Conservation (phyloP, 2,888 invertebrate species). For the Acholoe squamosa region DNA sequence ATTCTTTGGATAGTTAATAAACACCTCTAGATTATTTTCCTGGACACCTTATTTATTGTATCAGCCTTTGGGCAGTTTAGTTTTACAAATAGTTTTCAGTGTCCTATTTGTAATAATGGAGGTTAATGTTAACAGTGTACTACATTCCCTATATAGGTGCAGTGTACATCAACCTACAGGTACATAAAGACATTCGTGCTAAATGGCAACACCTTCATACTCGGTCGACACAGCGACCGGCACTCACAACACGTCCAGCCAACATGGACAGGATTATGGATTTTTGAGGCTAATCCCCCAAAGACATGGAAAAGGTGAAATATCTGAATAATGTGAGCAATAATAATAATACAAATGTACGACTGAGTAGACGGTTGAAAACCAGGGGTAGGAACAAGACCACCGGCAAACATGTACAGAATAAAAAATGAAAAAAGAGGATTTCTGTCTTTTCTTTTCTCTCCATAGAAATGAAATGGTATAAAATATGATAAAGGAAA, state of each 20-base stretch:
- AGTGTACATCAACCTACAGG: no score
- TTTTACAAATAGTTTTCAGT: no score
- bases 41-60: no score
- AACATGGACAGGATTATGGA: neutral
- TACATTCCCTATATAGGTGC: no score
- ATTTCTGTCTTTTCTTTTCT: neutral
- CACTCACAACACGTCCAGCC: neutral
- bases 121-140: no score
- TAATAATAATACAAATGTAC: conserved; percentile 15
- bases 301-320: neutral
- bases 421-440: conserved; percentile 8
- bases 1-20: no score
- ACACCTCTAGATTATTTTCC: no score
- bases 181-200: no score
- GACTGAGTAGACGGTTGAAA: neutral
- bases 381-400: conserved; percentile 23
- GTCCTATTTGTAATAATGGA: no score
- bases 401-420: conserved; percentile 43
- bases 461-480: neutral
- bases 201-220: no score
- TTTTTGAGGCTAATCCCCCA: neutral
- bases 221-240: neutral
- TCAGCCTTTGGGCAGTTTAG: no score
- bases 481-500: conserved; percentile 40
- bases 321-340: neutral